phyloP scores from a whole-genome alignment of 2,888 invertebrate species.

The Hoplodrina ambigua region DNA sequence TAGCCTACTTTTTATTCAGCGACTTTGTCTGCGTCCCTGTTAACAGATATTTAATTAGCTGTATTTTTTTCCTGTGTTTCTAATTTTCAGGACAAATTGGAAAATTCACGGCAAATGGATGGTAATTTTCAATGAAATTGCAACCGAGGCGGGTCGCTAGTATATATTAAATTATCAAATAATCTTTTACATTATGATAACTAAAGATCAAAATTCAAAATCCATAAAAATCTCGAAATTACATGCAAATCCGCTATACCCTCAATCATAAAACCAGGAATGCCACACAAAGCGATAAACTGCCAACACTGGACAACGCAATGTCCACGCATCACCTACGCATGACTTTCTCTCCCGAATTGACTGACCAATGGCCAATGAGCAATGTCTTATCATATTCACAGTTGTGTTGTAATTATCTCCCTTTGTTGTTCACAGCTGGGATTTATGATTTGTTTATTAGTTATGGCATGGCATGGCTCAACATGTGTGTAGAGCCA shows the following conservation, averaged over 20 bases:
- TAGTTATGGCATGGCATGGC: no score
- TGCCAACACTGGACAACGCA: constrained; percentile 46
- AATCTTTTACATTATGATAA: no score
- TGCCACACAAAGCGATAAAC: constrained; percentile 39
- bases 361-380: constrained; percentile 49
- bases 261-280: constrained; percentile 7
- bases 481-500: constrained; percentile 39
- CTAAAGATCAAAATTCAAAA: background rate
- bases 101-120: no score
- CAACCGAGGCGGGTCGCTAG: no score
- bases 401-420: constrained; percentile 65
- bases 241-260: background rate
- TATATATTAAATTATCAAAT: no score
- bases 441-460: constrained; percentile 62
- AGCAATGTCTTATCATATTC: constrained; percentile 50
- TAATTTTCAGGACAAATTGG: no score
- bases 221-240: no score
- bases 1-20: no score
- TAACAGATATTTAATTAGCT: no score
- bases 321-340: constrained; percentile 56
- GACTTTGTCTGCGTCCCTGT: no score
- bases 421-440: constrained; percentile 57
- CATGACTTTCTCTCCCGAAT: constrained; percentile 67
- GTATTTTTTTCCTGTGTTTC: no score
- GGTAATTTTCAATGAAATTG: no score